Percentiles rank a stretch among this genome's conserved stretches.
These are phyloP conservation scores for Drosophila conformis DNA, from an alignment of 2,888 invertebrate genomes.

Conservation along the genomic window DNA sequence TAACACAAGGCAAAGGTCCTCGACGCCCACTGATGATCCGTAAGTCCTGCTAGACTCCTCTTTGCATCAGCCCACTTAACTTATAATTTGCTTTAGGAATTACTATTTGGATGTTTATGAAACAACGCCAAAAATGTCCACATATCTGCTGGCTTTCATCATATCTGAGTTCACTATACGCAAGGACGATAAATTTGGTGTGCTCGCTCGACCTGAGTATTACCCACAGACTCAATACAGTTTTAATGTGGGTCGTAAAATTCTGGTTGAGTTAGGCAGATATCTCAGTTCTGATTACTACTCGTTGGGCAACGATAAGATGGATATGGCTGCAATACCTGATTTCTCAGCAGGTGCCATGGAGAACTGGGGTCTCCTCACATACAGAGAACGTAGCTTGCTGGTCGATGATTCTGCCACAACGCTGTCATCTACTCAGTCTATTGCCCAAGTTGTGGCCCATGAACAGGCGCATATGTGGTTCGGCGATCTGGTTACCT, in stretches of 20 bases:
- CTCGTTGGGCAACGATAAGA: constrained; percentile 87
- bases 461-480: constrained; percentile 88
- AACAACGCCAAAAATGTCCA: constrained; percentile 88
- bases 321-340: constrained; percentile 94
- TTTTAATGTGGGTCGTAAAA: constrained; percentile 86
- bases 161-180: constrained; percentile 87
- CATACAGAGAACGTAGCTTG: constrained; percentile 90
- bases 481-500: constrained; percentile 88
- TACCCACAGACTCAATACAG: constrained; percentile 89
- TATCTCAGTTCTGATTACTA: constrained; percentile 88
- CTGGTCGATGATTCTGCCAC: constrained; percentile 88
- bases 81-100: constrained; percentile 26
- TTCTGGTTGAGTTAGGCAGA: constrained; percentile 86
- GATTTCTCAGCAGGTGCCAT: constrained; percentile 94
- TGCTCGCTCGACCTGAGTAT: constrained; percentile 90
- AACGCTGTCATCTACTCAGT: constrained; percentile 87
- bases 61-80: not conserved
- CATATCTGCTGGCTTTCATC: constrained; percentile 92
- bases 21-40: constrained; percentile 43
- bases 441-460: constrained; percentile 87
- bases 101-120: constrained; percentile 77
- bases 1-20: constrained; percentile 65
- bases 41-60: constrained; percentile 48
- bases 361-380: constrained; percentile 96
- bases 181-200: constrained; percentile 81